Evolutionary conservation across 1,140 invertebrate species (phyloP).

Genomic region (Hyles vespertilio): DNA sequence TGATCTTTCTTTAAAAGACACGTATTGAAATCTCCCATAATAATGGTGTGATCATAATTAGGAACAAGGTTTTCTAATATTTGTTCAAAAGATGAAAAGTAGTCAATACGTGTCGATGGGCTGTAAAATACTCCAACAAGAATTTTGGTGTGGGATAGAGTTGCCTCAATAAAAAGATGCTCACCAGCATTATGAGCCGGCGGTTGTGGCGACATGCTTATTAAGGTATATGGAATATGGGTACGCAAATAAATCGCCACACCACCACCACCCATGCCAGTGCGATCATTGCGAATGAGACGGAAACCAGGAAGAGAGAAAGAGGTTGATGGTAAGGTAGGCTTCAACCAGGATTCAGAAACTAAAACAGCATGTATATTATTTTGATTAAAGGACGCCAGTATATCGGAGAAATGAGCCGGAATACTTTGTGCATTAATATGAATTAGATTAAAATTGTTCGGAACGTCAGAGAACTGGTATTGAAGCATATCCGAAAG

Average conservation of each 20-base stretch:
- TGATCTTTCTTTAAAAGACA: conserved; percentile 1
- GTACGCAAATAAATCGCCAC: conserved; percentile 9
- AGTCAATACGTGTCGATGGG: conserved; percentile 7
- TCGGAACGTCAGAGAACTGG: too few species aligned
- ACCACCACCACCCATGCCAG: conserved; percentile 3
- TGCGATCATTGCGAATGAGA: too few species aligned
- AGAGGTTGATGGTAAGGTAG: conserved; percentile 5
- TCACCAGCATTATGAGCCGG: neutral
- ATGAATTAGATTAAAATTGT: too few species aligned
- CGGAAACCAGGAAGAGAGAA: conserved; percentile 5
- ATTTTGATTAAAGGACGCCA: conserved; percentile 2
- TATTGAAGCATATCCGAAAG: too few species aligned
- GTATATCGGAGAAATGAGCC: conserved; percentile 6
- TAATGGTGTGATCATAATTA: neutral
- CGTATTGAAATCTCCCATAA: neutral
- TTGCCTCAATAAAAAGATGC: neutral
- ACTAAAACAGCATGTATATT: conserved; percentile 8
- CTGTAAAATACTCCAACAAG: conserved; percentile 6
- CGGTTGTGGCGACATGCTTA: neutral
- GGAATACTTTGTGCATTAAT: too few species aligned
- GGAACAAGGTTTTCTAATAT: conserved; percentile 3
- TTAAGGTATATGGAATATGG: conserved; percentile 1
- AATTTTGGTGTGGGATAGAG: neutral
- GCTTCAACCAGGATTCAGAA: conserved; percentile 8
- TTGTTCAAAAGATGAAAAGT: conserved; percentile 9